Conservation (phyloP, 1,140 invertebrate genomes). For the Drosophila sucinea region DNA sequence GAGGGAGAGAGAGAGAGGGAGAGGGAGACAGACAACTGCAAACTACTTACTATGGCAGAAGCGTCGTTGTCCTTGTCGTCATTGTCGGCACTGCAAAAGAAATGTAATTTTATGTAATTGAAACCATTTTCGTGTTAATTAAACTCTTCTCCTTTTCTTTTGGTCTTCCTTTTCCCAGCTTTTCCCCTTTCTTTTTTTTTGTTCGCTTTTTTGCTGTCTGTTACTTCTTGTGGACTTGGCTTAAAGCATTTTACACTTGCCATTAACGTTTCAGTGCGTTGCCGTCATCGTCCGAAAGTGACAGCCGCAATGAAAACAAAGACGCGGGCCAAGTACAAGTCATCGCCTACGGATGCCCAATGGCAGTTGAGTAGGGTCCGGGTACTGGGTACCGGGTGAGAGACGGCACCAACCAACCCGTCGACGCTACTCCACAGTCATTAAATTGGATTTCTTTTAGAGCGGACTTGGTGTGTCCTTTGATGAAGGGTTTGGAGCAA, state of each 20-base stretch:
- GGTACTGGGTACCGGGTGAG: slow-evolving; percentile 11
- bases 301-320: slow-evolving; percentile 81
- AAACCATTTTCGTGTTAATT: slow-evolving; percentile 82
- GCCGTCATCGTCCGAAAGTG: slow-evolving; percentile 54
- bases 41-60: slow-evolving; percentile 62
- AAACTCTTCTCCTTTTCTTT: slow-evolving; percentile 70
- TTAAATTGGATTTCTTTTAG: slow-evolving; percentile 75
- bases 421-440: slow-evolving; percentile 56
- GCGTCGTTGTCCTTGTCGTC: slow-evolving; percentile 23
- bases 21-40: slow-evolving; percentile 8
- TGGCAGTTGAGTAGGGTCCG: slow-evolving; percentile 51
- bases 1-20: neutral
- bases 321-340: slow-evolving; percentile 63
- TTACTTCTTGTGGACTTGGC: slow-evolving; percentile 54
- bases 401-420: neutral
- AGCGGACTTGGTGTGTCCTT: slow-evolving; percentile 33
- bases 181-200: slow-evolving; percentile 10
- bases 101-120: slow-evolving; percentile 82
- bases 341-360: slow-evolving; percentile 41
- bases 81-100: slow-evolving; percentile 52
- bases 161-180: slow-evolving; percentile 23
- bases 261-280: slow-evolving; percentile 72
- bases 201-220: slow-evolving; percentile 21
- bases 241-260: slow-evolving; percentile 81
- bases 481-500: slow-evolving; percentile 50